phyloP scores from a whole-genome alignment of 2,113 vertebrate species.

The Cyprinodon variegatus region DNA sequence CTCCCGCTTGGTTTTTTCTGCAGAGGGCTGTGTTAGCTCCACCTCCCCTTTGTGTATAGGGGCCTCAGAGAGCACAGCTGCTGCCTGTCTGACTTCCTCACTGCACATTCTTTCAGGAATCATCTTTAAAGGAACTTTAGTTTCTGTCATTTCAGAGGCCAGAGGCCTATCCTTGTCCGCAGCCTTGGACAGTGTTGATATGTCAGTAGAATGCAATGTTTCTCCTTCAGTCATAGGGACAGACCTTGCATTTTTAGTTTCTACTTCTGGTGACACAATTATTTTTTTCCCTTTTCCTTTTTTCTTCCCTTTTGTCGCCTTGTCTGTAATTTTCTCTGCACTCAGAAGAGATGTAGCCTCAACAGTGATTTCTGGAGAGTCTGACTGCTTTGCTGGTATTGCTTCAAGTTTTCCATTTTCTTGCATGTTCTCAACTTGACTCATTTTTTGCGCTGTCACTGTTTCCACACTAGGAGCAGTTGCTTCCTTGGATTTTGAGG shows the following conservation, averaged over 20 bases:
- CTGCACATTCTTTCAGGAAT: slow-evolving; percentile 70
- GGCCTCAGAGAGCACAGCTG: slow-evolving; percentile 80
- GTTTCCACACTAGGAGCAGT: slow-evolving; percentile 52
- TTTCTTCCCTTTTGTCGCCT: slow-evolving; percentile 60
- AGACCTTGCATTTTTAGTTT: slow-evolving; percentile 40
- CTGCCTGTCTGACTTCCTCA: slow-evolving; percentile 70
- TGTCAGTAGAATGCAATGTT: slow-evolving; percentile 24
- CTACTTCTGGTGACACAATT: slow-evolving; percentile 14
- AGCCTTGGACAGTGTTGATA: slow-evolving; percentile 36
- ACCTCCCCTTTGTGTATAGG: slow-evolving; percentile 80
- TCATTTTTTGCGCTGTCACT: slow-evolving; percentile 44
- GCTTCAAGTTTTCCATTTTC: slow-evolving; percentile 23
- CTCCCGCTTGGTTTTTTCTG: slow-evolving; percentile 80
- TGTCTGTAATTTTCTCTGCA: slow-evolving; percentile 45
- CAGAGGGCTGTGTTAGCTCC: slow-evolving; percentile 71
- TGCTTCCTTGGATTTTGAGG: slow-evolving; percentile 33
- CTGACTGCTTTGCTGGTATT: slow-evolving; percentile 15
- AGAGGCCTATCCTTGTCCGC: slow-evolving; percentile 29
- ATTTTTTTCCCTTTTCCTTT: slow-evolving; percentile 71
- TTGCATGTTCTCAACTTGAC: slow-evolving; percentile 26
- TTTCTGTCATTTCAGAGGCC: slow-evolving; percentile 38
- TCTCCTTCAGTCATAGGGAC: slow-evolving; percentile 37
- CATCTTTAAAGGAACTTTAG: slow-evolving; percentile 56
- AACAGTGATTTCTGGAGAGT: slow-evolving; percentile 27
- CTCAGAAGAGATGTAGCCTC: slow-evolving; percentile 39